Percentiles rank a stretch among this genome's conserved stretches.
These are phyloP conservation scores for Drosophila athabasca DNA, from an alignment of 1,140 invertebrate species.

Conservation along the genomic window DNA sequence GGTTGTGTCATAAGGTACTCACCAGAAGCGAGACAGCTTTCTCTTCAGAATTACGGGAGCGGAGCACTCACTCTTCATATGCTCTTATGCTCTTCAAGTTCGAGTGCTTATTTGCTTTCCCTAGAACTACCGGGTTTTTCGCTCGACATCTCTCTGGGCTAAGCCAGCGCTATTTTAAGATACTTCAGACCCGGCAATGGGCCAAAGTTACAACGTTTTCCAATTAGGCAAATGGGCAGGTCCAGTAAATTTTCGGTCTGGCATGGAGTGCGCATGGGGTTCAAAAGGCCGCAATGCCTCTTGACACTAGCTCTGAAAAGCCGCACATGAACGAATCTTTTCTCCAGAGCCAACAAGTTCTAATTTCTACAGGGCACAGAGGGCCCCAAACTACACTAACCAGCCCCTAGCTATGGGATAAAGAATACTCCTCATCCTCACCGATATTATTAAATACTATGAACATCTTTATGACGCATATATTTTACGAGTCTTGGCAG, in stretches of 20 bases:
- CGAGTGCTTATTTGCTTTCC: constrained; percentile 18
- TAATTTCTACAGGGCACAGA: too few relatives aligned
- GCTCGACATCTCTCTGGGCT: too few relatives aligned
- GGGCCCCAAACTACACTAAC: too few relatives aligned
- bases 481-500: too few relatives aligned
- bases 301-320: constrained; percentile 18
- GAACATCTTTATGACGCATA: too few relatives aligned
- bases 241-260: too few relatives aligned
- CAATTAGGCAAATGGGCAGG: constrained; percentile 50
- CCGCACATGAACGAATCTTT: background rate
- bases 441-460: too few relatives aligned
- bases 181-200: background rate
- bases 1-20: background rate
- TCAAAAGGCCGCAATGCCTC: constrained; percentile 21
- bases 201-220: constrained; percentile 42
- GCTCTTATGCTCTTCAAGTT: constrained; percentile 8
- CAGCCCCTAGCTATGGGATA: too few relatives aligned
- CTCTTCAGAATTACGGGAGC: background rate
- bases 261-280: constrained; percentile 8
- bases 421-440: too few relatives aligned
- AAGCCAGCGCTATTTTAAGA: too few relatives aligned
- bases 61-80: background rate
- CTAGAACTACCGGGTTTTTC: constrained; percentile 45
- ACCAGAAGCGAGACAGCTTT: background rate
- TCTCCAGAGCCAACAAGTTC: background rate